A percentile compares a stretch with the other conserved stretches of the same genome.
These are phyloP conservation scores for Oxyruncus cristatus DNA, from an alignment of 2,113 vertebrate species.

Conservation along the genomic window DNA sequence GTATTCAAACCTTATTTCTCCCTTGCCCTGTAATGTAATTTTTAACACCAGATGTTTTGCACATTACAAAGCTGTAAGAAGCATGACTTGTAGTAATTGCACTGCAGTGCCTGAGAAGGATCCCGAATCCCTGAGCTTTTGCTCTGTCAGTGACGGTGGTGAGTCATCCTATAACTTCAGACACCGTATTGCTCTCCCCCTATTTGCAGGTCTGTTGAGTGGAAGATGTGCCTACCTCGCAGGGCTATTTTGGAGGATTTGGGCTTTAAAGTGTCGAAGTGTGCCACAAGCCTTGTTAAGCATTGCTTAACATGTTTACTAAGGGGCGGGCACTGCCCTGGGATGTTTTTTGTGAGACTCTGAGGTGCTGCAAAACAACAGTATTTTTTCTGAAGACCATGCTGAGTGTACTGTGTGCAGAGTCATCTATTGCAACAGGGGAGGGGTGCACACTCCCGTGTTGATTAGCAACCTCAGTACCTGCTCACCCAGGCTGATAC, in stretches of 20 bases:
- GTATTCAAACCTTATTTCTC: neutral
- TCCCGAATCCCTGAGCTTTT: neutral
- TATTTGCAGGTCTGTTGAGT: neutral
- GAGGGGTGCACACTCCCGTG: neutral
- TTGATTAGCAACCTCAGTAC: neutral
- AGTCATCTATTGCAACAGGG: neutral
- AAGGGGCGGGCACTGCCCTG: neutral
- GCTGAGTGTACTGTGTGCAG: neutral
- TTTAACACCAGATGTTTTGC: conserved; percentile 26
- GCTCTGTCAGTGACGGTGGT: neutral
- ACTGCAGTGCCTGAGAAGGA: neutral
- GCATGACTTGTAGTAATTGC: neutral
- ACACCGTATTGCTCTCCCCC: neutral
- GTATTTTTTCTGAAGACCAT: neutral
- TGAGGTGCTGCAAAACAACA: neutral
- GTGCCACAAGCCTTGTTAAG: neutral
- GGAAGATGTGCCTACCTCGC: neutral
- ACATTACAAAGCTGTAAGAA: neutral
- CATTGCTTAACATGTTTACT: neutral
- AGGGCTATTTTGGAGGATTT: neutral
- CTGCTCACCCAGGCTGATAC: neutral
- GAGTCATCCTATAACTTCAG: conserved; percentile 25
- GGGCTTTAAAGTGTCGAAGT: neutral
- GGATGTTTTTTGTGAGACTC: neutral
- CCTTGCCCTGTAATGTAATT: neutral